These are phyloP conservation scores for Paedocypris micromegethes DNA, from an alignment of 2,797 vertebrate genomes.

Conservation along the genomic window DNA sequence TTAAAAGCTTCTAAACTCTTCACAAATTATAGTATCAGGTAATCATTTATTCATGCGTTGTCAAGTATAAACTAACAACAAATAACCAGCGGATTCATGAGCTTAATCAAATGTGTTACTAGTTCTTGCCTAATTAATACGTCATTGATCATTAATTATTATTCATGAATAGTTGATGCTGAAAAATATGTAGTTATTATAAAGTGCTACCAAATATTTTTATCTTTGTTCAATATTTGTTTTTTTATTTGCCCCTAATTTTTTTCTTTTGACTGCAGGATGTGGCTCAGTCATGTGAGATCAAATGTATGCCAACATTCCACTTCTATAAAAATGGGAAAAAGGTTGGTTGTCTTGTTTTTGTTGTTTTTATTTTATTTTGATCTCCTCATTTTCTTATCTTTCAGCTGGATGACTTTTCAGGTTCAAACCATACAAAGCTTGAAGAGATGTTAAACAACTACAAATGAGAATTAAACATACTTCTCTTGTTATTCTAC, in stretches of 20 bases:
- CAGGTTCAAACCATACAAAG: conserved; percentile 48
- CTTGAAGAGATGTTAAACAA: conserved; percentile 40
- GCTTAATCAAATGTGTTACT: too few relatives aligned
- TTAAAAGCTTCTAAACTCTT: too few relatives aligned
- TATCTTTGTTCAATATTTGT: conserved; percentile 44
- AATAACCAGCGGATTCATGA: too few relatives aligned
- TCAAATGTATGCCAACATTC: conserved; percentile 85
- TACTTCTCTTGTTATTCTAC: too few relatives aligned
- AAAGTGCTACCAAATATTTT: too few relatives aligned
- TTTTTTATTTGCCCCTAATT: not conserved
- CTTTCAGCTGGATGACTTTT: conserved; percentile 47
- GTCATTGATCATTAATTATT: too few relatives aligned
- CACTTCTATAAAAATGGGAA: conserved; percentile 75
- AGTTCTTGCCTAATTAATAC: too few relatives aligned
- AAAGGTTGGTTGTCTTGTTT: conserved; percentile 59
- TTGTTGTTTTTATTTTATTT: not conserved
- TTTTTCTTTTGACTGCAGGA: conserved; percentile 57
- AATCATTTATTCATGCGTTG: too few relatives aligned
- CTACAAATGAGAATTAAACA: not conserved
- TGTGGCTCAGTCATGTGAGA: conserved; percentile 69
- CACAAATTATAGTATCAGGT: too few relatives aligned
- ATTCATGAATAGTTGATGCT: too few relatives aligned
- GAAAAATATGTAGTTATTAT: too few relatives aligned
- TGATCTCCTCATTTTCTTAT: not conserved
- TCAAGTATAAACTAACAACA: too few relatives aligned